Evolutionary conservation across 1,140 invertebrate genomes (phyloP).

Genomic region (Musca vetustissima): DNA sequence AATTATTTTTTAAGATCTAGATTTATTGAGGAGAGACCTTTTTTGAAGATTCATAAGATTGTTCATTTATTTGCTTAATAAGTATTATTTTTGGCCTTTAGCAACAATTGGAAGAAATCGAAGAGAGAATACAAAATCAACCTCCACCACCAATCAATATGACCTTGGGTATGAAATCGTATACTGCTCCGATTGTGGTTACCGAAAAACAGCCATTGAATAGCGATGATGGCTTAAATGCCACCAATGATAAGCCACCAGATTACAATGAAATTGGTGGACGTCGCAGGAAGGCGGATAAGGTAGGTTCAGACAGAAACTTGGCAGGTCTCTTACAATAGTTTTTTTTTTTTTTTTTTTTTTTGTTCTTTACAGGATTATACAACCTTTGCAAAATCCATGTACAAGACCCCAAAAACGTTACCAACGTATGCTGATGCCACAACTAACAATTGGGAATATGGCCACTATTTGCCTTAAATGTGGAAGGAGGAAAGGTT

Average conservation of each 20-base stretch:
- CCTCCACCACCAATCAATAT: slow-evolving; percentile 47
- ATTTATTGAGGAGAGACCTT: too few species aligned
- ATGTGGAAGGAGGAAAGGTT: too few species aligned
- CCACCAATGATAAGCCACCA: slow-evolving; percentile 9
- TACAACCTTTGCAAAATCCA: slow-evolving; percentile 35
- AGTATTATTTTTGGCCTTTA: too few species aligned
- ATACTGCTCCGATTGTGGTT: slow-evolving; percentile 26
- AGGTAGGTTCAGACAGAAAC: slow-evolving; percentile 30
- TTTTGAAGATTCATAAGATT: too few species aligned
- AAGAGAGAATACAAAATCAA: slow-evolving; percentile 42
- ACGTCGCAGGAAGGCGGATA: slow-evolving; percentile 37
- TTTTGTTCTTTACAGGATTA: slow-evolving; percentile 34
- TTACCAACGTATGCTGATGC: slow-evolving; percentile 17
- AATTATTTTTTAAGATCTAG: too few species aligned
- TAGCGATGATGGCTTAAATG: not conserved
- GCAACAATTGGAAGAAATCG: slow-evolving; percentile 52
- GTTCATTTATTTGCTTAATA: too few species aligned
- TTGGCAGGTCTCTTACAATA: too few species aligned
- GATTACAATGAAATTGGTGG: not conserved
- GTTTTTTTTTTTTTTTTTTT: too few species aligned
- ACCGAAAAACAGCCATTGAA: not conserved
- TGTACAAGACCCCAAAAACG: slow-evolving; percentile 41
- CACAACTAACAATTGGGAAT: slow-evolving; percentile 22
- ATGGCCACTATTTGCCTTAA: slow-evolving; percentile 31
- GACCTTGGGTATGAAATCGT: slow-evolving; percentile 35